Evolutionary conservation across 2,113 vertebrate genomes (phyloP), one percentile per base, ranked within the genome.

Genomic region (Hypocryptadius cinnamomeus): DNA sequence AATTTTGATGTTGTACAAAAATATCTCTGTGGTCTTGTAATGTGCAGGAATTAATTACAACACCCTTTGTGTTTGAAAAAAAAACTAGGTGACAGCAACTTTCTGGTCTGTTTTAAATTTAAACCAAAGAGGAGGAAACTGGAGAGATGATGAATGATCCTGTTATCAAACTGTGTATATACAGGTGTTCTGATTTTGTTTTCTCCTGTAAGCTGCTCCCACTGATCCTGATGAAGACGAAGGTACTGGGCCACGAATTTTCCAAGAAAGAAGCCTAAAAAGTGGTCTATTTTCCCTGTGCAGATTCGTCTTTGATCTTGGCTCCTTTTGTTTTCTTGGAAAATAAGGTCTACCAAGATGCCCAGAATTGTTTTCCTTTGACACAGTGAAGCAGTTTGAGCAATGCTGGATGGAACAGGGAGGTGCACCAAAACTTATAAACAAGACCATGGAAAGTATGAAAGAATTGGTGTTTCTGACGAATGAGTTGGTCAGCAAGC

Each of bases 1-100:
- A 81, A 90, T 76, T 94, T 85, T 81, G 85, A 88, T 92, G 74
- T 77, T 92, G 76, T 87, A 87, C 89, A 93, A 89, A 96, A 95
- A 95, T 94, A 94, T 84, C 93, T 92, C 86, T 16, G n/a, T 25
- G 59, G 71, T 68, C 44, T 1, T 71, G 68, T 79, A 97, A 89
- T 17, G 28, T 76, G 30, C 69, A 89, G 86, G 76, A 91, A 87
- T 95, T 84, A 88, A 94, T 94, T 94, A 77, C 86, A 92, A 79
- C 93, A 90, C 50, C n/a, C 35, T 64, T 94, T 57, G 37, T 89
- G 74, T 70, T 85, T 83, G 74, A 94, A 89, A 90, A 39, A 39
- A 40, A 57, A 91, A 79, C 27, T 37, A 28, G 30, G 66, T 93
- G 87, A 72, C 15, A 24, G 23, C 22, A 84, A 27, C 31, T 92